Percentiles rank a stretch among this genome's conserved stretches.
Evolutionary conservation across 2,797 vertebrate genomes (phyloP).

Genomic region (Crocidura indochinensis): DNA sequence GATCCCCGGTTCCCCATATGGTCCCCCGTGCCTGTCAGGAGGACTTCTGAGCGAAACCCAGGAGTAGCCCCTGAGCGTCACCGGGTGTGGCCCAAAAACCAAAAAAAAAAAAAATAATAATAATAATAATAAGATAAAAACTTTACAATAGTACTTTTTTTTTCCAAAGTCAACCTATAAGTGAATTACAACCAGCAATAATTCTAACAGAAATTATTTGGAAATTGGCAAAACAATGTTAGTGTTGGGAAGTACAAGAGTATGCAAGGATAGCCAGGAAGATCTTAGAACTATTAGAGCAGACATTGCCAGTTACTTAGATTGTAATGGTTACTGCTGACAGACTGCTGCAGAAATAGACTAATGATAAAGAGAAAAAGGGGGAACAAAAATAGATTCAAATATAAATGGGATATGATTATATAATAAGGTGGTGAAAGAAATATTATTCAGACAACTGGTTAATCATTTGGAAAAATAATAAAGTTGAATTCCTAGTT

Average conservation of each 20-base stretch:
- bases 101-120: too few relatives aligned
- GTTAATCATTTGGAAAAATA: constrained; percentile 56
- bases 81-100: too few relatives aligned
- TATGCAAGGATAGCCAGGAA: background rate
- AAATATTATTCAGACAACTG: constrained; percentile 57
- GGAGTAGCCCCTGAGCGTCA: too few relatives aligned
- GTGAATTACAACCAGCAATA: constrained; percentile 32
- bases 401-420: constrained; percentile 12
- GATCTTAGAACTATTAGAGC: background rate
- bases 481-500: constrained; percentile 21
- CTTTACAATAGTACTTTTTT: constrained; percentile 51
- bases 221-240: constrained; percentile 52
- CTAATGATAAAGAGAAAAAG: constrained; percentile 22
- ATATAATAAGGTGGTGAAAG: constrained; percentile 45
- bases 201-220: constrained; percentile 58
- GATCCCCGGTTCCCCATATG: too few relatives aligned
- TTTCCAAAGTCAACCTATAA: constrained; percentile 40
- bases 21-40: too few relatives aligned
- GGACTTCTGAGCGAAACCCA: too few relatives aligned
- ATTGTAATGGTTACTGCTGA: background rate
- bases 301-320: background rate
- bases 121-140: too few relatives aligned
- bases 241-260: constrained; percentile 61
- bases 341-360: background rate
- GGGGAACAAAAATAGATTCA: constrained; percentile 22